Evolutionary conservation across 1,140 invertebrate genomes (phyloP).

Genomic region (Argopecten irradians): DNA sequence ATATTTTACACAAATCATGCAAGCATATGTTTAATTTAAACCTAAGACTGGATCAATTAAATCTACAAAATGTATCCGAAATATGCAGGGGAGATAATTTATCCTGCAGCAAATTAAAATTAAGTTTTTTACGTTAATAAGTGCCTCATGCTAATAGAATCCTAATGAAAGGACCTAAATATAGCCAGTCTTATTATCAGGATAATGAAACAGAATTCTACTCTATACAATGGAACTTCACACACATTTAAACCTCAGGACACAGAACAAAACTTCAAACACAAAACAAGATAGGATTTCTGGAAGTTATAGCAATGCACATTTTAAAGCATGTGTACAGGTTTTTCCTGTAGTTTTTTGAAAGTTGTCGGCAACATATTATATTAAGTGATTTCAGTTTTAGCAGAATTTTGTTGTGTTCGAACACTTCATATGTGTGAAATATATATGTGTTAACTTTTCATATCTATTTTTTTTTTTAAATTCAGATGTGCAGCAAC

Average conservation of each 20-base stretch:
- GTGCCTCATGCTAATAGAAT: background rate
- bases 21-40: too few species aligned
- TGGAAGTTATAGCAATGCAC: background rate
- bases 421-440: too few species aligned
- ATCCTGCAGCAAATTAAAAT: background rate
- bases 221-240: background rate
- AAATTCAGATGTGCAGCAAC: background rate
- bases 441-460: too few species aligned
- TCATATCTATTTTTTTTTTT: background rate
- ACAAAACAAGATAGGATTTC: conserved; percentile 4
- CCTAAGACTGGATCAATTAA: too few species aligned
- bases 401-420: too few species aligned
- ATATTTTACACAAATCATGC: too few species aligned
- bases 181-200: background rate
- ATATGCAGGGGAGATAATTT: background rate
- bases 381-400: too few species aligned
- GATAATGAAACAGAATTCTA: background rate
- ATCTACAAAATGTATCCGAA: background rate
- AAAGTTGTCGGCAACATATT: background rate
- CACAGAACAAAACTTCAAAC: background rate
- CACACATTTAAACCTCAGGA: background rate
- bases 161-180: background rate
- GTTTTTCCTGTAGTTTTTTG: background rate
- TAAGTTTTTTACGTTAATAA: background rate
- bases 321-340: background rate